Conservation (phyloP, 92 coral and sea anemone species). For the Galaxea fascicularis region DNA sequence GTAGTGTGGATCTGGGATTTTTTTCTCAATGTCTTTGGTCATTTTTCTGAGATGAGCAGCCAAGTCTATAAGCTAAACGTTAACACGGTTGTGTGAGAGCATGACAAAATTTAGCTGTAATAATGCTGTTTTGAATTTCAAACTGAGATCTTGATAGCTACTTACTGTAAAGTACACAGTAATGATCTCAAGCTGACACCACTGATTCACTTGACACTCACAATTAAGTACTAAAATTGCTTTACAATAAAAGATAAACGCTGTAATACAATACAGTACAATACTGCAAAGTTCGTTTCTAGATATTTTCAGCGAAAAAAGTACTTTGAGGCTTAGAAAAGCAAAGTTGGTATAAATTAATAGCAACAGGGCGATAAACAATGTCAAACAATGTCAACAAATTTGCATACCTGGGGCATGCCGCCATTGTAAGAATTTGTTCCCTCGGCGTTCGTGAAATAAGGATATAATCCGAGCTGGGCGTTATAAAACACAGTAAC, state of each 20-base stretch:
- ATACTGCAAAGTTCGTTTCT: neutral
- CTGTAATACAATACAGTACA: slow-evolving; percentile 10
- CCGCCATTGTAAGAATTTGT: slow-evolving; percentile 87
- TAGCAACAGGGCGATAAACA: neutral
- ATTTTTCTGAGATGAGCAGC: slow-evolving; percentile 82
- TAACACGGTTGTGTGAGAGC: neutral
- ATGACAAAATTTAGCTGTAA: neutral
- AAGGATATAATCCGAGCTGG: slow-evolving; percentile 94
- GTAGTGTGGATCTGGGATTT: slow-evolving; percentile 90
- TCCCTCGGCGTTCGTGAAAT: slow-evolving; percentile 73
- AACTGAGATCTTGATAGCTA: slow-evolving; percentile 1
- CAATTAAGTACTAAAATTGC: neutral
- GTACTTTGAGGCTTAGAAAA: neutral
- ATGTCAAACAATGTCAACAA: neutral
- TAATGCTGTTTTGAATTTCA: slow-evolving; percentile 15
- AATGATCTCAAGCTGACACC: neutral
- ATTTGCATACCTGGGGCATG: slow-evolving; percentile 89
- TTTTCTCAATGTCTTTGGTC: slow-evolving; percentile 71
- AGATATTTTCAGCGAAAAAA: neutral
- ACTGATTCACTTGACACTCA: neutral
- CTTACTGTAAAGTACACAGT: slow-evolving; percentile 21
- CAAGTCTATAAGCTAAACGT: slow-evolving; percentile 70
- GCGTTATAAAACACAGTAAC: slow-evolving; percentile 95
- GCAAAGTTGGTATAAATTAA: neutral
- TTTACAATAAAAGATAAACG: neutral